Conservation (phyloP, 2,888 invertebrate species). For the Andrena dorsata region DNA sequence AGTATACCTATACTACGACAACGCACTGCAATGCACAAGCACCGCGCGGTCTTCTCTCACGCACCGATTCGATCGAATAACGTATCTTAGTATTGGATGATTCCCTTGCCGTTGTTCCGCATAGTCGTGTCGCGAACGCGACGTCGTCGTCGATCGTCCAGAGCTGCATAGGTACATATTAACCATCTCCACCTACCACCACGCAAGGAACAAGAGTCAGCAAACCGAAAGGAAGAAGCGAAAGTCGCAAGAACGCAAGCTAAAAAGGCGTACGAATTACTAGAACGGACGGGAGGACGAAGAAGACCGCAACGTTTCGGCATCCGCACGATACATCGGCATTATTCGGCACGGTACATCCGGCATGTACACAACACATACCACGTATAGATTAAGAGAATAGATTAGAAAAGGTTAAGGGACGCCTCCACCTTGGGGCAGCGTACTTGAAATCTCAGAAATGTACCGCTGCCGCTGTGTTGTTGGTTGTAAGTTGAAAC, state of each 20-base stretch:
- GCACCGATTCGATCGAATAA: slow-evolving; percentile 55
- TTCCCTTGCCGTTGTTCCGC: slow-evolving; percentile 55
- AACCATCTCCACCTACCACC: neutral
- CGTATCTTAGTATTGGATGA: slow-evolving; percentile 29
- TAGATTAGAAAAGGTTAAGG: too few relatives aligned
- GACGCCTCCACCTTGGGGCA: neutral
- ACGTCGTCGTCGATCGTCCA: neutral
- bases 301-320: too few relatives aligned
- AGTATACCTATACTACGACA: slow-evolving; percentile 3
- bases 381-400: too few relatives aligned
- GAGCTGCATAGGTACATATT: neutral
- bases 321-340: too few relatives aligned
- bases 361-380: too few relatives aligned
- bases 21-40: slow-evolving; percentile 68
- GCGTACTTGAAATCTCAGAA: neutral
- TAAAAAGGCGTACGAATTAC: too few relatives aligned
- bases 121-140: slow-evolving; percentile 59
- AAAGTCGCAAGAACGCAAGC: too few relatives aligned
- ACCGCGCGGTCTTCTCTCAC: slow-evolving; percentile 63
- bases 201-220: too few relatives aligned
- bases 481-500: slow-evolving; percentile 44
- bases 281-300: too few relatives aligned
- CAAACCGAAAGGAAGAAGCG: too few relatives aligned
- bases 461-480: neutral
- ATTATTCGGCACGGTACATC: too few relatives aligned